These are phyloP conservation scores for Coilia nasus DNA, from an alignment of 2,797 vertebrate genomes.

Conservation along the genomic window DNA sequence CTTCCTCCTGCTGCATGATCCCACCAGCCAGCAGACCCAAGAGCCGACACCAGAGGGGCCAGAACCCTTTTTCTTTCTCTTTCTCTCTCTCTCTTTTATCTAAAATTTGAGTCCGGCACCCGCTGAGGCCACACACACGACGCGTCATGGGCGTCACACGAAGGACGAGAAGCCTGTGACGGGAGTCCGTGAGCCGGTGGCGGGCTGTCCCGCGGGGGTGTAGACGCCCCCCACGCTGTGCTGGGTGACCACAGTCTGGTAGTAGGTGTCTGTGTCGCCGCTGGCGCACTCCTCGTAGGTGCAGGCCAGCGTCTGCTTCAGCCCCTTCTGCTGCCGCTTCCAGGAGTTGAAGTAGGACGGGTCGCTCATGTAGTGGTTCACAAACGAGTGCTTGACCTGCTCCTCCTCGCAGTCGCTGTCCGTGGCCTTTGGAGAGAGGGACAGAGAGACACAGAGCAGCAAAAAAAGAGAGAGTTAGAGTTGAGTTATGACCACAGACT, in stretches of 20 bases:
- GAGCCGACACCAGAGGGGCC: conserved; percentile 1
- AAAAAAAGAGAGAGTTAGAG: too few relatives aligned
- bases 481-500: too few relatives aligned
- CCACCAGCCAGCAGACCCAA: neutral
- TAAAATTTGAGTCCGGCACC: conserved; percentile 28
- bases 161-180: conserved; percentile 97
- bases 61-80: neutral
- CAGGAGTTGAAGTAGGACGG: conserved; percentile 96
- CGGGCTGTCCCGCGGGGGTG: conserved; percentile 84
- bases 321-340: conserved; percentile 90
- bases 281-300: conserved; percentile 86
- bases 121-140: conserved; percentile 1
- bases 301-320: conserved; percentile 76
- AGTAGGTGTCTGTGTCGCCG: conserved; percentile 82
- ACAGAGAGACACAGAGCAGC: neutral
- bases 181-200: conserved; percentile 87
- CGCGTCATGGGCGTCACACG: conserved; percentile 76
- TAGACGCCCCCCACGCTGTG: conserved; percentile 92
- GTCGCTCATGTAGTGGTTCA: conserved; percentile 99
- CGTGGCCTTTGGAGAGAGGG: conserved; percentile 71
- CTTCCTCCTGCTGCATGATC: neutral
- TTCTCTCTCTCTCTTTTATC: neutral
- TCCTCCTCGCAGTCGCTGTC: conserved; percentile 94
- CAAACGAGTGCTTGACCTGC: conserved; percentile 92
- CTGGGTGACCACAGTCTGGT: conserved; percentile 93